phyloP scores from a whole-genome alignment of 2,113 vertebrate genomes.

The Microtus montanus region DNA sequence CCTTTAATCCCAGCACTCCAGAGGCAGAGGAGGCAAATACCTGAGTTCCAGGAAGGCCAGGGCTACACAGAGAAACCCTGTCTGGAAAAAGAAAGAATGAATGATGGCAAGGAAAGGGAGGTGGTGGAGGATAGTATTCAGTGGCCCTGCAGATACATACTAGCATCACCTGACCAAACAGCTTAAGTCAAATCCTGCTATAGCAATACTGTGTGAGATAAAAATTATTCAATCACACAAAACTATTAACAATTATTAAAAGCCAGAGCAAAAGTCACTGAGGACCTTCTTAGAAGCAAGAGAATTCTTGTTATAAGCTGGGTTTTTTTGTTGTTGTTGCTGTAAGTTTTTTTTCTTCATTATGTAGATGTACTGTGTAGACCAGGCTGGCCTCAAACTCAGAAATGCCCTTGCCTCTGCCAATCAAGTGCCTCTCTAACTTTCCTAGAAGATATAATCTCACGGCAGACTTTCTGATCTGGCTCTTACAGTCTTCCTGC shows the following conservation, averaged over 20 bases:
- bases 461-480: neutral
- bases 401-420: neutral
- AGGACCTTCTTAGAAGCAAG: neutral
- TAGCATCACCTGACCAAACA: neutral
- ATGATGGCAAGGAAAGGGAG: neutral
- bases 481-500: neutral
- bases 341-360: neutral
- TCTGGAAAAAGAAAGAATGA: neutral
- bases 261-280: neutral
- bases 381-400: neutral
- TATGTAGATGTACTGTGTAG: neutral
- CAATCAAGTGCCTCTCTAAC: neutral
- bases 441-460: neutral
- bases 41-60: neutral
- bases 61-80: neutral
- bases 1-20: neutral
- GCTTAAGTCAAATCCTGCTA: neutral
- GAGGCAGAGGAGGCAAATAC: neutral
- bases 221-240: neutral
- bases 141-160: neutral
- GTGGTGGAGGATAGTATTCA: neutral
- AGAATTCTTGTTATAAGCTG: neutral
- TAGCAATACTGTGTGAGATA: neutral
- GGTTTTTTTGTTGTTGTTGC: no score
- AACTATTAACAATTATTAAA: neutral